phyloP scores from a whole-genome alignment of 2,797 vertebrate genomes.

The Lerista edwardsae region DNA sequence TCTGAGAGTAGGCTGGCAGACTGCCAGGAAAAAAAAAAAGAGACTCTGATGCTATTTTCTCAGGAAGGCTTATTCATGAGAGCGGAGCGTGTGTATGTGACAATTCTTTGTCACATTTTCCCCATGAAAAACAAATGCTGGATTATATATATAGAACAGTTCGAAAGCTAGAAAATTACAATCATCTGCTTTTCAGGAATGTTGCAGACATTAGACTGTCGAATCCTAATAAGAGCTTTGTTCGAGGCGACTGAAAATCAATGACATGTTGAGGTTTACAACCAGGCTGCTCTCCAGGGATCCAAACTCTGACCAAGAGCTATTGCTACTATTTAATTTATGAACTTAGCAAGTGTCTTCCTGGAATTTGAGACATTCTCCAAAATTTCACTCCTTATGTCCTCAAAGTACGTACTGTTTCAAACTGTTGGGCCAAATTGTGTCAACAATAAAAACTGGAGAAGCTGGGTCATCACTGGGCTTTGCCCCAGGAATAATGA shows the following conservation, averaged over 20 bases:
- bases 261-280: constrained; percentile 37
- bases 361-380: constrained; percentile 44
- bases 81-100: constrained; percentile 28
- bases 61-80: constrained; percentile 43
- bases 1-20: constrained; percentile 26
- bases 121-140: constrained; percentile 42
- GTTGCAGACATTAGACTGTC: constrained; percentile 54
- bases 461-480: no score
- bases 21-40: constrained; percentile 11
- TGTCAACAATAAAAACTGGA: no score
- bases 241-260: constrained; percentile 58
- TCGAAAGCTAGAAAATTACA: constrained; percentile 62
- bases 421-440: neutral
- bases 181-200: constrained; percentile 61
- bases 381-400: constrained; percentile 29
- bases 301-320: constrained; percentile 44
- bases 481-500: no score
- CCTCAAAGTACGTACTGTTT: neutral
- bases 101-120: constrained; percentile 50
- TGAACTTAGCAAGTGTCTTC: constrained; percentile 33
- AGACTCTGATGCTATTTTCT: constrained; percentile 43
- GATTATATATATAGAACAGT: constrained; percentile 65
- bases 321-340: constrained; percentile 40
- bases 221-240: constrained; percentile 56
- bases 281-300: constrained; percentile 23